Base-by-base conservation (phyloP, 2,113 vertebrate genomes). In the Ondatra zibethicus region DNA sequence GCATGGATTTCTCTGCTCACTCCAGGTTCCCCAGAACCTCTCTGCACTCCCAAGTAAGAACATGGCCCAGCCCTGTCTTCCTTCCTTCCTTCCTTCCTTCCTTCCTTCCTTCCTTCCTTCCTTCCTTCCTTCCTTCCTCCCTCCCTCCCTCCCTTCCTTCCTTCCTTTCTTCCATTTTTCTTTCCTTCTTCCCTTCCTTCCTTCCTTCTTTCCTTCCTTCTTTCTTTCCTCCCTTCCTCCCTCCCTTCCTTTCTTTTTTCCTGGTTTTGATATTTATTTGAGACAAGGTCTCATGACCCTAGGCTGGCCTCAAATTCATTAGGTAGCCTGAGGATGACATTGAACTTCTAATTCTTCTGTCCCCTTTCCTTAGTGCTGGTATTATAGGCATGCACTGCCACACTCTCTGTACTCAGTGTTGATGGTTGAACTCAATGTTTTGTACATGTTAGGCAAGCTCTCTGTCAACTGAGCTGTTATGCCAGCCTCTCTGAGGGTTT, bases 141-240 rank as follows among this genome's bases (percentile, higher is more conserved):
- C 7, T 33, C 7, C 23, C 10, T 27, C 25, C 39, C 39, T 25
- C 14, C n/a, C n/a, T n/a, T n/a, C n/a, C n/a, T n/a, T n/a, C n/a
- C n/a, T n/a, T n/a, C n/a, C n/a, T n/a, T n/a, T n/a, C 73, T 3
- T 25, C 39, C 25, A 29, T 21, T 2, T 25, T 47, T 47, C 31
- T 29, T 52, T 33, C 8, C 58, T 61, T 23, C 61, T 0, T 61
- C 33, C 14, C 7, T 45, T 29, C 12, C 13, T 31, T 10, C 13
- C 45, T 78, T 9, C 2, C 27, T 77, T 8, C 6, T 1, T 75
- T 17, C 13, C 14, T 70, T 2, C 33, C 33, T 47, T 19, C 17
- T 7, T 17, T 9, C 11, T 1, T 14, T 2, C 2, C 1, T 55
- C 2, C 17, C 5, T 55, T 2, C 23, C 25, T 45, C 25, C 73